Evolutionary conservation across 2,888 invertebrate genomes (phyloP), one percentile per base, ranked within the genome.

Genomic region (Frankliniella fusca): DNA sequence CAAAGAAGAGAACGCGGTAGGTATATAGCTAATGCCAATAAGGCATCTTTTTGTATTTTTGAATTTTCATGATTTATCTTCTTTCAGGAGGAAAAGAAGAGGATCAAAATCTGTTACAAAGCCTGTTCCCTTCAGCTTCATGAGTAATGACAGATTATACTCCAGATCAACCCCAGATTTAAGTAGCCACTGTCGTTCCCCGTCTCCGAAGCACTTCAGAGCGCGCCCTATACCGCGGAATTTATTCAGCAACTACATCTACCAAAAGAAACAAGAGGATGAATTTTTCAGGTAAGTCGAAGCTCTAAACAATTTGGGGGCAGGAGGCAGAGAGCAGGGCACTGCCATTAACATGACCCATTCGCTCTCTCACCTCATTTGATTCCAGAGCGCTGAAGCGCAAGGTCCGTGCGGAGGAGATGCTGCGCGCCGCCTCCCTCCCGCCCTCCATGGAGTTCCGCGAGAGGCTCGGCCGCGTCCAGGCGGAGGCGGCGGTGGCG

Each of bases 201-300:
- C 70, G 12, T 76, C 70, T 23, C 70, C 70, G n/a, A 54, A 83
- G 54, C 82, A 83, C 20, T 93, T 94, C 86, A 90, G 89, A 85
- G 93, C 93, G 0, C 91, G 92, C 84, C 93, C 93, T 0, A 91
- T 93, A 15, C 93, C 94, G 0, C 93, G 90, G 86, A 92, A 93
- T 87, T 88, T 93, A 28, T 93, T 93, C 86, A 92, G 92, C 23
- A 93, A 93, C 85, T 93, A 93, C 84, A 90, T 93, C 85, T 93
- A 93, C 84, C 91, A 92, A 84, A 93, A 92, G 86, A 92, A 92
- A 90, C 90, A 92, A 84, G 93, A 93, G 86, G 92, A 93, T 85
- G 93, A 93, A 84, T 93, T 92, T 88, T 93, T 92, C 87, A 76
- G 70, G 70, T 27, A 12, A 23, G 70, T 23, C 61, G 5, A 18